Percentiles rank a stretch among this genome's conserved stretches.
These are phyloP conservation scores for Aricia artaxerxes DNA, from an alignment of 2,888 invertebrate species.

Conservation along the genomic window DNA sequence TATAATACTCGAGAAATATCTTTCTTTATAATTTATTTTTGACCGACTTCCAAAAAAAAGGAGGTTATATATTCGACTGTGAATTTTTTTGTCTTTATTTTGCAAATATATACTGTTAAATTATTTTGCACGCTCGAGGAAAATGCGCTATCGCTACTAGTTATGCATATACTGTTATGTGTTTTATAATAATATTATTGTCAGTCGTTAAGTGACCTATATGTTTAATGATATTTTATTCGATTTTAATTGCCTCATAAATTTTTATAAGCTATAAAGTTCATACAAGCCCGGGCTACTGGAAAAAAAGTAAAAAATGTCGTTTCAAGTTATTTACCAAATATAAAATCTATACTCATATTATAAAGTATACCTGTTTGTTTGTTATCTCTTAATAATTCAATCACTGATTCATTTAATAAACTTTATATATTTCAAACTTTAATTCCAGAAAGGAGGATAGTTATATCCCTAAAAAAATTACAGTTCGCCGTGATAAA, in stretches of 20 bases:
- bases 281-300: not conserved
- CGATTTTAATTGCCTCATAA: not conserved
- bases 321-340: not conserved
- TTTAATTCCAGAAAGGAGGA: no score
- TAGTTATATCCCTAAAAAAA: no score
- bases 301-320: not conserved
- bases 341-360: not conserved
- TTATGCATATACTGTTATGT: not conserved
- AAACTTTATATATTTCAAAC: no score
- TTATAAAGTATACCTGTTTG: not conserved
- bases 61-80: no score
- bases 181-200: not conserved
- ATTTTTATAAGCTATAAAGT: not conserved
- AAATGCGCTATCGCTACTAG: not conserved
- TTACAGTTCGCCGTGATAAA: no score
- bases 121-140: not conserved
- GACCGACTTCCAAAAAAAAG: no score
- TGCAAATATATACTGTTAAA: not conserved
- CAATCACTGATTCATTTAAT: not conserved
- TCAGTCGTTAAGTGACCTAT: not conserved
- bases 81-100: not conserved
- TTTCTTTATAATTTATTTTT: no score
- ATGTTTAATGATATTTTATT: not conserved
- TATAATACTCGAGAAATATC: no score
- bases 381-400: not conserved